A percentile compares a stretch with the other conserved stretches of the same genome.
phyloP scores from a whole-genome alignment of 2,888 invertebrate species.

The Thecophora atra region DNA sequence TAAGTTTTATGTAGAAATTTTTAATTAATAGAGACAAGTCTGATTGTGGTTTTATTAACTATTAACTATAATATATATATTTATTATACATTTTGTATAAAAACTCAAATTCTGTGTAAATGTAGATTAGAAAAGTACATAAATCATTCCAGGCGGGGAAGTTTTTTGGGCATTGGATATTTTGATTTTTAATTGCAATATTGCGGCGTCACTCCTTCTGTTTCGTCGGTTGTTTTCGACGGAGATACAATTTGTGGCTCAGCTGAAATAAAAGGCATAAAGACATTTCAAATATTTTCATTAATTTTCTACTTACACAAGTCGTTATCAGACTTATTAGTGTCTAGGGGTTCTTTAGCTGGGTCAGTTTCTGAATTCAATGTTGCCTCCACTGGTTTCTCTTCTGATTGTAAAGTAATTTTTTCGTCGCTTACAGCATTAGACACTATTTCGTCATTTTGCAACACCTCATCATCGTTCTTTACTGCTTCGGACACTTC shows the following conservation, averaged over 20 bases:
- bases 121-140: slow-evolving; percentile 42
- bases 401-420: slow-evolving; percentile 22
- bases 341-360: slow-evolving; percentile 45
- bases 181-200: slow-evolving; percentile 56
- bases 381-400: slow-evolving; percentile 44
- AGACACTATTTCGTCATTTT: slow-evolving; percentile 29
- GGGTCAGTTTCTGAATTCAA: slow-evolving; percentile 45
- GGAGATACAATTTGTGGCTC: slow-evolving; percentile 63
- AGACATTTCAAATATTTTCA: neutral
- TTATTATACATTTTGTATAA: slow-evolving; percentile 41
- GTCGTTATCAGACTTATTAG: slow-evolving; percentile 53
- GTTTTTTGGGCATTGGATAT: slow-evolving; percentile 30
- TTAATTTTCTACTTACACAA: slow-evolving; percentile 49
- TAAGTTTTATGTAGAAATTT: slow-evolving; percentile 30
- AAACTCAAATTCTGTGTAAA: slow-evolving; percentile 34
- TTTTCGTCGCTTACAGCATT: slow-evolving; percentile 40
- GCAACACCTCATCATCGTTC: neutral
- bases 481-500: slow-evolving; percentile 38
- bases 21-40: slow-evolving; percentile 31
- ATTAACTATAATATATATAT: slow-evolving; percentile 29
- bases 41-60: slow-evolving; percentile 36
- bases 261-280: slow-evolving; percentile 48
- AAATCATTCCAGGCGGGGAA: slow-evolving; percentile 46
- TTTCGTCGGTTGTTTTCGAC: slow-evolving; percentile 53
- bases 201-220: slow-evolving; percentile 59